A percentile compares a stretch with the other conserved stretches of the same genome.
Evolutionary conservation across 2,797 vertebrate genomes (phyloP).

Genomic region (Oreochromis mossambicus): DNA sequence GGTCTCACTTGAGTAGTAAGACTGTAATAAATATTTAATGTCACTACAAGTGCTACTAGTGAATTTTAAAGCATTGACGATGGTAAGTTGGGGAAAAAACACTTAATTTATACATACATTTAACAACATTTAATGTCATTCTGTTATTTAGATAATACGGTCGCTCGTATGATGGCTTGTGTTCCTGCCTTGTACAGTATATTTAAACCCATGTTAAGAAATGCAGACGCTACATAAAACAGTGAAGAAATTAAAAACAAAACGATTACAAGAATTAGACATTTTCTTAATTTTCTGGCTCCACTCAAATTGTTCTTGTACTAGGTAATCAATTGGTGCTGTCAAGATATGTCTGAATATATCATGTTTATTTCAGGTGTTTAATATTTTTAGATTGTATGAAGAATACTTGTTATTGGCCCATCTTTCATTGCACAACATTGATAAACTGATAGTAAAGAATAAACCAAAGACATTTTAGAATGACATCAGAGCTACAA

Average conservation of each 20-base stretch:
- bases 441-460: background rate
- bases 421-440: background rate
- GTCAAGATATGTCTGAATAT: background rate
- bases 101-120: background rate
- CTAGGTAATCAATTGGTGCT: background rate
- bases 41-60: background rate
- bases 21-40: background rate
- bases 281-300: background rate
- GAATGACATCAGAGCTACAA: background rate
- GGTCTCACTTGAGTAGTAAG: background rate
- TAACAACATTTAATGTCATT: background rate
- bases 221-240: background rate
- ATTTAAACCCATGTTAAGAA: background rate
- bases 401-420: background rate
- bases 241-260: background rate
- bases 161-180: background rate
- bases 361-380: background rate
- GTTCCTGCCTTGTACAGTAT: background rate
- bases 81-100: background rate
- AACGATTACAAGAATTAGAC: background rate
- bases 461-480: background rate
- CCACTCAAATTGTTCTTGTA: background rate
- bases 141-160: background rate
- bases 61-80: background rate
- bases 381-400: background rate